These are phyloP conservation scores for Mus spretus DNA, from an alignment of 2,797 vertebrate genomes.

Conservation along the genomic window DNA sequence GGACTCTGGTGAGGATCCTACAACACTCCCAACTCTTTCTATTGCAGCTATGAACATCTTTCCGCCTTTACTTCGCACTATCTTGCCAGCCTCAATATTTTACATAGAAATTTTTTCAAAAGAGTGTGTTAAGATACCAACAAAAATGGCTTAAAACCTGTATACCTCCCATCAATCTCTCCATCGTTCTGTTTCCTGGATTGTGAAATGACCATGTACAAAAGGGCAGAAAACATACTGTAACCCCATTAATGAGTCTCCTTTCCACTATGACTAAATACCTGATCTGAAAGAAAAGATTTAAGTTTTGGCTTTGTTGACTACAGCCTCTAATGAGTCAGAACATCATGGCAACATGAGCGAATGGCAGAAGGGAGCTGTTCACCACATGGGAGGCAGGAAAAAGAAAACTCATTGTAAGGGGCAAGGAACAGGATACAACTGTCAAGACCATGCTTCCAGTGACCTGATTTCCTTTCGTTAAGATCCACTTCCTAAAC, in stretches of 20 bases:
- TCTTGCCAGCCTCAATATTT: background rate
- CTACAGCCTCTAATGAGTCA: background rate
- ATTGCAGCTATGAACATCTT: background rate
- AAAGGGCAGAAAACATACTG: background rate
- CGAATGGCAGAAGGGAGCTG: background rate
- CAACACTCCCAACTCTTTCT: background rate
- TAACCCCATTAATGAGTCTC: too few relatives aligned
- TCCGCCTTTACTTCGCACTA: background rate
- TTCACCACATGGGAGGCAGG: background rate
- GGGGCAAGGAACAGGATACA: background rate
- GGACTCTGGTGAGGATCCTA: too few relatives aligned
- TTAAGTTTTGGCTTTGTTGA: background rate
- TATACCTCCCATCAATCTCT: background rate
- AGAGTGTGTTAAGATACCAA: background rate
- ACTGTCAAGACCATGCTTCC: background rate
- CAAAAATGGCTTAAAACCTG: too few relatives aligned
- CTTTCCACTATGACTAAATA: background rate
- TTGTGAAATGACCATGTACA: background rate
- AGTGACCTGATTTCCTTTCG: background rate
- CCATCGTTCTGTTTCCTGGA: background rate
- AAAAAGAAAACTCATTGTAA: background rate
- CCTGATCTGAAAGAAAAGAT: background rate
- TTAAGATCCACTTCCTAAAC: background rate
- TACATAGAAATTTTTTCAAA: background rate
- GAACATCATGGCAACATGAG: background rate